Evolutionary conservation across 2,797 vertebrate species (phyloP), one percentile per base, ranked within the genome.

Genomic region (Leptatherina wallacei): DNA sequence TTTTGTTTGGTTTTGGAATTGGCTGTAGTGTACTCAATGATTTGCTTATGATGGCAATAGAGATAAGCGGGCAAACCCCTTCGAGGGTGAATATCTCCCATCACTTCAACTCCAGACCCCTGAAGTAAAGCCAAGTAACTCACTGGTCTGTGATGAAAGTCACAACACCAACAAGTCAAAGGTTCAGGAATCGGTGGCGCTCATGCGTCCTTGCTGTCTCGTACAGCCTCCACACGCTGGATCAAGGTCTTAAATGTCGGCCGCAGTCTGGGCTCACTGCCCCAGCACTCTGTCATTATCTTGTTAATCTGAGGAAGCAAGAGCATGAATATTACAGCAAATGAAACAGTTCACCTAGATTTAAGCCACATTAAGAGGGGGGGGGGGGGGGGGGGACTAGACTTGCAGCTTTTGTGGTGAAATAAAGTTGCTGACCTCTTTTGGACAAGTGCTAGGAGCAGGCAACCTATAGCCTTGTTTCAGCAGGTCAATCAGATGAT

Each of bases 201-300:
- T 97, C 92, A 97, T 80, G 87, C 91, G 62, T 94, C 92, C 90
- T 92, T 91, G 81, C 69, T 88, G 60, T 96, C 96, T 84, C 95
- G 94, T 70, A 96, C 90, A 3, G 82, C 80, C 88, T 97, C 96
- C 88, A 99, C 95, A 40, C 88, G 94, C 59, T 93, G 84, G 74
- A 92, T 87, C 55, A 99, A 94, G 59, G 94, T 91, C 80, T 88
- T 95, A 84, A 99, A 98, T 8, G 93, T 92, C 0, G 97, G 98
- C 6, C 98, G 94, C 22, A 89, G 91, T 18, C 38, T 82, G 2
- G 95, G 94, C 1, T 94, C 94, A 18, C 91, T 93, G 80, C 92
- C 95, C 98, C 98, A 99, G 90, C 98, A 99, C 69, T 97, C 95
- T 24, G 86, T 93, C 98, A 99, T 99, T 59, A 97, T 94, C 58